Base-by-base conservation (phyloP, 2,113 vertebrate species). In the Phrynosoma platyrhinos region DNA sequence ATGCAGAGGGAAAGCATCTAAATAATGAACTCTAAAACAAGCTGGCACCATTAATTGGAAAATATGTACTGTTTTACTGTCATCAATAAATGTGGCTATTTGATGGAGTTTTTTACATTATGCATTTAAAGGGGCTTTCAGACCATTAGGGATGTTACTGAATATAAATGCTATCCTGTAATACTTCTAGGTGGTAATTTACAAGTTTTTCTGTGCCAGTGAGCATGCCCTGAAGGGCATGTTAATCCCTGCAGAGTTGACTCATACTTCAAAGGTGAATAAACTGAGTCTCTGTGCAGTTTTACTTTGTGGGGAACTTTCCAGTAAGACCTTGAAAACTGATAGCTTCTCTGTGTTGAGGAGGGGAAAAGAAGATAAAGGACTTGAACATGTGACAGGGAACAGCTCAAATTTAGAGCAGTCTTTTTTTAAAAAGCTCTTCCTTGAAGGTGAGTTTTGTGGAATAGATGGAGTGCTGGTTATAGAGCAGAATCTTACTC, bases 61-160 rank as follows among this genome's bases (percentile, higher is more conserved):
- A 95, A 92, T 8, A n/a, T 40, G 14, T 55, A 74, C 84, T 4
- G 1, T 87, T 91, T 93, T 77, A 90, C 36, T 85, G 40, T 69
- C 71, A 58, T 85, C 85, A 36, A 69, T 30, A 88, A 90, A 88
- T 90, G 83, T 3, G 16, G 40, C 84, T 69, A n/a, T 52, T 66
- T 4, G 23, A 81, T 85, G 79, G 9, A 68, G 88, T 77, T 58
- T 86, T 83, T 4, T 85, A 86, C 1, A 0, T 5, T 62, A 18
- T 58, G 55, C 27, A 86, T 62, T 0, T 89, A 87, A 81, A 84
- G 32, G 36, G 78, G 36, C 79, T 89, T 86, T 86, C 71, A 89
- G 72, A 68, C 32, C 78, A 85, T 82, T 86, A 82, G 58, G 79
- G 83, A 55, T 32, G n/a, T 75, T 75, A 14, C 71, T 27, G 78